These are phyloP conservation scores for Watsonalla cultraria DNA, from an alignment of 2,888 invertebrate species.

Conservation along the genomic window DNA sequence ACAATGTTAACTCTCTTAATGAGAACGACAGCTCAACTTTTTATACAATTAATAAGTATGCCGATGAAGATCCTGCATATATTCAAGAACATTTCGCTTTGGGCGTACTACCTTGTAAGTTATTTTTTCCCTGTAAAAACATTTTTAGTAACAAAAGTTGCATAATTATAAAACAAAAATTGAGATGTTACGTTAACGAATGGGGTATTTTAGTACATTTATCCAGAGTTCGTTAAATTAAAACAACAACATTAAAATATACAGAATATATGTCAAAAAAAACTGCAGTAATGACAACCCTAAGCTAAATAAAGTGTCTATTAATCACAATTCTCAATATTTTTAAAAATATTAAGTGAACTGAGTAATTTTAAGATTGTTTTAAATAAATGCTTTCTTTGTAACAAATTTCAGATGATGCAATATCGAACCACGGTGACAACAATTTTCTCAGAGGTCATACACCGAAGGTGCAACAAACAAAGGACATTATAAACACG, in stretches of 20 bases:
- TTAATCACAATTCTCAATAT: too few species aligned
- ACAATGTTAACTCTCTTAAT: slow-evolving; percentile 34
- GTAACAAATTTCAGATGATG: background rate
- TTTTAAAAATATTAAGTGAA: too few species aligned
- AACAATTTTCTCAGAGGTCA: slow-evolving; percentile 8
- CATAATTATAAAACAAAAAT: too few species aligned
- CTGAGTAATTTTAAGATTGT: too few species aligned
- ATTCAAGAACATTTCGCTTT: slow-evolving; percentile 39
- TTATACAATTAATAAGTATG: slow-evolving; percentile 43
- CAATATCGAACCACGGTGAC: background rate
- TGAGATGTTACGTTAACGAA: too few species aligned
- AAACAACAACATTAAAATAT: too few species aligned
- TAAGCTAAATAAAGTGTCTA: too few species aligned
- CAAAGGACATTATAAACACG: slow-evolving; percentile 16
- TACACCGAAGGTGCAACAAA: slow-evolving; percentile 8
- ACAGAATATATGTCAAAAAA: too few species aligned
- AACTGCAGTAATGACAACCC: too few species aligned
- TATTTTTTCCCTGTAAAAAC: background rate
- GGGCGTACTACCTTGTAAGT: slow-evolving; percentile 46
- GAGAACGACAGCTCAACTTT: slow-evolving; percentile 22
- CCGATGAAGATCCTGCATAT: slow-evolving; percentile 37
- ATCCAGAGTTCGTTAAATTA: too few species aligned
- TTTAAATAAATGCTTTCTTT: background rate
- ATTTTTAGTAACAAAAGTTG: background rate
- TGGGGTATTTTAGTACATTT: too few species aligned